Conservation (phyloP, 2,888 invertebrate genomes). For the Artemia sp. region DNA sequence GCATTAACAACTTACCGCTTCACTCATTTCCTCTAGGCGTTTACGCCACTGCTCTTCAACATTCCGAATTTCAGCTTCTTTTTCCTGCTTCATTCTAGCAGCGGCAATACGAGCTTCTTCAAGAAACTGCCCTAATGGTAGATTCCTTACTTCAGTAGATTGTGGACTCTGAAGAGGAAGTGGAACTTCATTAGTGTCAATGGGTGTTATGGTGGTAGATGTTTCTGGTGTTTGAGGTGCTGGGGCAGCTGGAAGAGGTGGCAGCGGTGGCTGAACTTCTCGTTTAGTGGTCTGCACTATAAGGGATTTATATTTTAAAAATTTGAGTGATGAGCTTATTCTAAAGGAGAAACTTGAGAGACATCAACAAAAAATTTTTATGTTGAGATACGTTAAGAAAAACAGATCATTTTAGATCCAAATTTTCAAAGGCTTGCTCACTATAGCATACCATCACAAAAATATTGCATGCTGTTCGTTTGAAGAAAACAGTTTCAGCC, state of each 20-base stretch:
- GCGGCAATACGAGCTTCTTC: slow-evolving; percentile 22
- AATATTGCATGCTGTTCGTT: too few relatives aligned
- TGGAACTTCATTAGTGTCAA: neutral
- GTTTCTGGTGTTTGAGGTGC: neutral
- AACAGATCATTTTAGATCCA: too few relatives aligned
- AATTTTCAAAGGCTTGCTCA: too few relatives aligned
- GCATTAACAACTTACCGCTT: slow-evolving; percentile 16
- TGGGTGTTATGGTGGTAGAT: neutral
- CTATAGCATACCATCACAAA: too few relatives aligned
- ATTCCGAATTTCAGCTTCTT: slow-evolving; percentile 20
- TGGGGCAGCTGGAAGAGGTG: neutral
- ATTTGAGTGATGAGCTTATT: neutral
- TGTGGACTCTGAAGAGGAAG: neutral
- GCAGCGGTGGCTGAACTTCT: neutral
- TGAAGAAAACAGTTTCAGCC: too few relatives aligned
- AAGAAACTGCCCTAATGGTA: slow-evolving; percentile 19
- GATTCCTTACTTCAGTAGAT: neutral
- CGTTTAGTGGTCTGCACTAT: neutral
- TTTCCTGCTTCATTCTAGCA: slow-evolving; percentile 20
- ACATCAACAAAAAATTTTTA: too few relatives aligned
- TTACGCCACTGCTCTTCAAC: slow-evolving; percentile 21
- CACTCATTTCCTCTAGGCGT: slow-evolving; percentile 17
- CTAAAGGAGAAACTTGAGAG: neutral
- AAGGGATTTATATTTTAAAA: neutral
- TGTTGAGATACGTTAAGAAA: too few relatives aligned